Base-by-base conservation (phyloP, 1,140 invertebrate genomes). In the Caenorhabditis tropicalis region DNA sequence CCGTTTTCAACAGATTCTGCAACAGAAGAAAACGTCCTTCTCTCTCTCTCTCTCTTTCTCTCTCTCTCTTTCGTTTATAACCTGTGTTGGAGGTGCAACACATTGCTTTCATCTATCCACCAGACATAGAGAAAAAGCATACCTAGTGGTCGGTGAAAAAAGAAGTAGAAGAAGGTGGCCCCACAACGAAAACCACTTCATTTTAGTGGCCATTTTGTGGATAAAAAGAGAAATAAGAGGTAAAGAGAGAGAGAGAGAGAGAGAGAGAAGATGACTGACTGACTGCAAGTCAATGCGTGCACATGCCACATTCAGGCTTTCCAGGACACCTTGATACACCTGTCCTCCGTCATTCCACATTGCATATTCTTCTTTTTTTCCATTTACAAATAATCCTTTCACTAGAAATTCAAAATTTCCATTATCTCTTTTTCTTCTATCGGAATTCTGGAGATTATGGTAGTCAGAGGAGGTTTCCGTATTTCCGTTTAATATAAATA, bases 191-290 rank as follows among this genome's bases (percentile, higher is more conserved):
- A 81, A 81, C 79, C 46, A 81, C 46, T 51, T 49, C 79, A 51
- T 81, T 53, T 81, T 81, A 81, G 79, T 49, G 79, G 49, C 46
- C 29, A 81, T 51, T 49, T 51, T 31, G 79, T 49, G 49, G 79
- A 48, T 31, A 79, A 31, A 79, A 27, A 33, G 48, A 48, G 27
- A 79, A 27, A 48, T 46, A 19, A 29, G 74, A 79, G 39, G 19
- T 4, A 9, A 65, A 24, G 19, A 65, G 58, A 31, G 12, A 19
- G n/a, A n/a, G 33, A 36, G 27, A 39, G 15, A 74, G 74, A 79
- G 29, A 79, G 33, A 43, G 36, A 39, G 70, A 79, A 43, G 12
- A 24, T 16, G 48, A 79, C n/a, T 24, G 27, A 33, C 74, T 27
- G 46, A 27, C 5, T 19, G 21, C 39, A 43, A 53, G 46, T 51